A percentile compares a stretch with the other conserved stretches of the same genome.
Conservation (phyloP, 1,140 invertebrate species). For the Hermatobates lingyangjiaoensis region DNA sequence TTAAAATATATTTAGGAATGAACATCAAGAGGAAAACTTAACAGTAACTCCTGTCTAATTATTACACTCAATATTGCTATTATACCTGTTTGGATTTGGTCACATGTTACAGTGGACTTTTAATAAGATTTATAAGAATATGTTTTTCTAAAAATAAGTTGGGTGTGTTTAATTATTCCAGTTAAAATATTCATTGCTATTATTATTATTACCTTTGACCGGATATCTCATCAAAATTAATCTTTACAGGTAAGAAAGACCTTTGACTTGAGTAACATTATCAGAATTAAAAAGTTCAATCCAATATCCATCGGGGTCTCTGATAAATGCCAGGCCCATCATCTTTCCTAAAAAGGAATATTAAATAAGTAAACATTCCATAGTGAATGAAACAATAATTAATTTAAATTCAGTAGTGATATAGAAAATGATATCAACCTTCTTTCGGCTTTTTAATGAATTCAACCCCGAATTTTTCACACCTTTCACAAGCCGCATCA, state of each 20-base stretch:
- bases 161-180: too few species aligned
- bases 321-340: conserved; percentile 84
- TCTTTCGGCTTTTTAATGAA: conserved; percentile 80
- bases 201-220: too few species aligned
- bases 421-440: conserved; percentile 28
- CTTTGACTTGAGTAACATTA: conserved; percentile 21
- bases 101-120: too few species aligned
- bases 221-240: too few species aligned
- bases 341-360: conserved; percentile 43
- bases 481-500: conserved; percentile 39
- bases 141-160: too few species aligned
- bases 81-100: too few species aligned
- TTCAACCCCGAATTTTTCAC: conserved; percentile 66
- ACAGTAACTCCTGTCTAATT: too few species aligned
- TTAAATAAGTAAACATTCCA: not conserved
- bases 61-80: too few species aligned
- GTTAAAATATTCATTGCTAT: too few species aligned
- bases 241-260: not conserved
- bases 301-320: conserved; percentile 92
- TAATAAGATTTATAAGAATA: too few species aligned
- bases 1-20: too few species aligned
- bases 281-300: conserved; percentile 74
- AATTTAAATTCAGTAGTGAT: not conserved
- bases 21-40: too few species aligned
- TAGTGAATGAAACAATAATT: not conserved